These are phyloP conservation scores for Pachyrhynchus sulphureomaculatus DNA, from an alignment of 1,140 invertebrate genomes.

Conservation along the genomic window DNA sequence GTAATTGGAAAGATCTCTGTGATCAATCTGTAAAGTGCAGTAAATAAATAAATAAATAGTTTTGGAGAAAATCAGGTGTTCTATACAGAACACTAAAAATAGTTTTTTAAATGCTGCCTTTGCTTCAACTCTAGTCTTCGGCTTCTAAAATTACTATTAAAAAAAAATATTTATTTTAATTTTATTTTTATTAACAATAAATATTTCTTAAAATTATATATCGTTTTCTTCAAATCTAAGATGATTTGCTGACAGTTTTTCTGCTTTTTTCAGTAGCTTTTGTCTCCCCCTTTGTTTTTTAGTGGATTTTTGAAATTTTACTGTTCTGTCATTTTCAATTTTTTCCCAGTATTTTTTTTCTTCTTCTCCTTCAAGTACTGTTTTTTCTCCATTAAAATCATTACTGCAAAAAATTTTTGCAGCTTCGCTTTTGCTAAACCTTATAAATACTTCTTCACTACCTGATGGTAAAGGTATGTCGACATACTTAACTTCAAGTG, in stretches of 20 bases:
- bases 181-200: not conserved
- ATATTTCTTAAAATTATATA: conserved; percentile 3
- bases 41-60: too few species aligned
- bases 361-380: conserved; percentile 56
- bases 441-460: conserved; percentile 44
- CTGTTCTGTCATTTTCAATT: conserved; percentile 59
- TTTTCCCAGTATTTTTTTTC: conserved; percentile 68
- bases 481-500: conserved; percentile 50
- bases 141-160: too few species aligned
- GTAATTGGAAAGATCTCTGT: too few species aligned
- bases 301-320: conserved; percentile 56
- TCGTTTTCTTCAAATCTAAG: conserved; percentile 61
- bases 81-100: too few species aligned
- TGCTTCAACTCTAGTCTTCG: too few species aligned
- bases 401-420: conserved; percentile 44
- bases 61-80: too few species aligned
- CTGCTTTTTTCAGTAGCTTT: conserved; percentile 64
- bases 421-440: conserved; percentile 44
- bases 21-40: too few species aligned
- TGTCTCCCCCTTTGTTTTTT: conserved; percentile 62
- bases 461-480: conserved; percentile 49
- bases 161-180: too few species aligned
- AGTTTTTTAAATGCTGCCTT: too few species aligned
- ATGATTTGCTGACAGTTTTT: conserved; percentile 62
- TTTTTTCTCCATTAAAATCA: conserved; percentile 33